phyloP scores from a whole-genome alignment of 2,888 invertebrate species.

The Eurois occulta region DNA sequence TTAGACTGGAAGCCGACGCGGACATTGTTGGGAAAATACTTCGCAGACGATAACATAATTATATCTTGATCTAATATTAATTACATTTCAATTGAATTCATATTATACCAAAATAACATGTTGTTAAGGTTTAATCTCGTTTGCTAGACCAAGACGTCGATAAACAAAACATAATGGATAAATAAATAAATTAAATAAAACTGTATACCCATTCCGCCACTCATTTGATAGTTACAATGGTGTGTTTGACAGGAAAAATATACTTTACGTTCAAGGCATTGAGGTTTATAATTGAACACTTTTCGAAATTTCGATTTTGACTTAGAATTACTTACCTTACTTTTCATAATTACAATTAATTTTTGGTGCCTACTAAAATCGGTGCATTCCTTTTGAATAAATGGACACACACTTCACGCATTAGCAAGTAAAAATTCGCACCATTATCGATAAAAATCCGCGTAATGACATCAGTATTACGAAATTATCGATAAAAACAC shows the following conservation, averaged over 20 bases:
- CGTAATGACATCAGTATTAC: neutral
- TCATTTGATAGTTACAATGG: constrained; percentile 30
- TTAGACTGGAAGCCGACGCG: neutral
- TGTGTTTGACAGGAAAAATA: constrained; percentile 44
- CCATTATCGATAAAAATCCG: constrained; percentile 28
- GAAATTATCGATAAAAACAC: constrained; percentile 20
- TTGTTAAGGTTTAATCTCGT: constrained; percentile 14
- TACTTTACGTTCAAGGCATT: constrained; percentile 25
- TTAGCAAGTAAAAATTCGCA: neutral
- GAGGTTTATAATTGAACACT: constrained; percentile 32
- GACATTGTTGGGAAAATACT: neutral
- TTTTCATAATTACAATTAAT: constrained; percentile 31
- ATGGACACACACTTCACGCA: constrained; percentile 2
- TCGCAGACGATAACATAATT: neutral
- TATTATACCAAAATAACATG: neutral
- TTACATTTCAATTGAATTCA: neutral
- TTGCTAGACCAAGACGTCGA: constrained; percentile 47
- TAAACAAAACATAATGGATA: constrained; percentile 51
- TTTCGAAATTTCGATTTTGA: constrained; percentile 4
- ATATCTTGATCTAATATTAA: neutral
- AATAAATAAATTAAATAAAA: constrained; percentile 53
- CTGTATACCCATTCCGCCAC: constrained; percentile 56
- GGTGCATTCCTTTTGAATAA: constrained; percentile 10
- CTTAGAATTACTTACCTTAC: constrained; percentile 38
- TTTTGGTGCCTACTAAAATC: constrained; percentile 44